Conservation (phyloP, 2,113 vertebrate species). For the Egretta garzetta region DNA sequence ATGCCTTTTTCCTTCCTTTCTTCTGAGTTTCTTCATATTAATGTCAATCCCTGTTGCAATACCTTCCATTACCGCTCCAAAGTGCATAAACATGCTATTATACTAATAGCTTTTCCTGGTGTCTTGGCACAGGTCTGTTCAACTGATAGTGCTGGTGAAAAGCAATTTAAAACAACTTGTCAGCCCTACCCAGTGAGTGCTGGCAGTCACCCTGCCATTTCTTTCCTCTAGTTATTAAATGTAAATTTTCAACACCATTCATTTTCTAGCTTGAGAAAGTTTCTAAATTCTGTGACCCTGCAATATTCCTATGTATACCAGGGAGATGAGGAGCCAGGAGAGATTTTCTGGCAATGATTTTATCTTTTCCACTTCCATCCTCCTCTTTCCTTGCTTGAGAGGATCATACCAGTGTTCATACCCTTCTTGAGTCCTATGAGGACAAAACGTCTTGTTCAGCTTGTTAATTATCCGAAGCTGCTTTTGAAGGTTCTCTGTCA, state of each 20-base stretch:
- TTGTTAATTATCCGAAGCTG: background rate
- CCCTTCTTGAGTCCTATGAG: background rate
- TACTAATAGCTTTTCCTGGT: background rate
- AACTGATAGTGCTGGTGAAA: background rate
- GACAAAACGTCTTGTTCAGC: background rate
- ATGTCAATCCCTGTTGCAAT: background rate
- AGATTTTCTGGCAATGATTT: background rate
- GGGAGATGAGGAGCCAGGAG: background rate
- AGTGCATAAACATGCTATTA: background rate
- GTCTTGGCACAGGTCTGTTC: background rate
- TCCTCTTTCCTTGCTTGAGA: background rate
- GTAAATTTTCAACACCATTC: background rate
- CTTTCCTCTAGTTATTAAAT: background rate
- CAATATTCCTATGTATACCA: background rate
- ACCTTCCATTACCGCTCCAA: background rate
- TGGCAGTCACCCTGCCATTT: background rate
- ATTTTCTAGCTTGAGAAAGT: background rate
- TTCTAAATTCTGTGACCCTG: background rate
- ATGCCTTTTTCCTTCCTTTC: background rate
- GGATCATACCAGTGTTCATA: background rate
- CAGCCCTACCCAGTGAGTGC: background rate
- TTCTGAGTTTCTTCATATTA: background rate
- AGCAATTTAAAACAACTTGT: constrained; percentile 20
- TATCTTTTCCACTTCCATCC: background rate
- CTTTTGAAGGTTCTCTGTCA: background rate